A percentile compares a stretch with the other conserved stretches of the same genome.
Evolutionary conservation across 2,113 vertebrate species (phyloP).

Genomic region (Hippopotamus amphibius): DNA sequence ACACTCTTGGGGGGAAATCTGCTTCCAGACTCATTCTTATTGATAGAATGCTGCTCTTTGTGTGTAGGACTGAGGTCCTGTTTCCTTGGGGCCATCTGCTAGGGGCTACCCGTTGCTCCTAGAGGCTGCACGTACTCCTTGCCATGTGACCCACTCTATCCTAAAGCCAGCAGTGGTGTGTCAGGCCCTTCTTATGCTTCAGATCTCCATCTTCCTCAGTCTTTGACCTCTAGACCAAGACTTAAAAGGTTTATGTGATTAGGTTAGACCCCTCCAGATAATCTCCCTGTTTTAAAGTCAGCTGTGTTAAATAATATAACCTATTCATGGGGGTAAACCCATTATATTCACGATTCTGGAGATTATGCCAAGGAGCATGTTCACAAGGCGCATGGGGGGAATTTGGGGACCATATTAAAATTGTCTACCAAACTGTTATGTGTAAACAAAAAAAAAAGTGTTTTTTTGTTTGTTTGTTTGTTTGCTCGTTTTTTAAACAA

Average conservation of each 20-base stretch:
- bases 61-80: too few species aligned
- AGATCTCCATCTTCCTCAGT: neutral
- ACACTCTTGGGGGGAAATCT: neutral
- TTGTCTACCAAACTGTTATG: neutral
- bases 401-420: neutral
- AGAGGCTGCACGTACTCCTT: neutral
- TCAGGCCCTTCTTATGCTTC: neutral
- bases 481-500: neutral
- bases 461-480: neutral
- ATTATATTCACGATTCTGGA: neutral
- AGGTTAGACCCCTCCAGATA: neutral
- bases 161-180: neutral
- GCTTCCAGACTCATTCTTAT: neutral
- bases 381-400: neutral
- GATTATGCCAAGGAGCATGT: neutral
- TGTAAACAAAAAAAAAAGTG: neutral
- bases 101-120: too few species aligned
- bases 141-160: accelerated
- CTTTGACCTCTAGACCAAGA: neutral
- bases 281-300: neutral
- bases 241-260: neutral
- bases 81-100: neutral
- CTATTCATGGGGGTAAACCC: neutral
- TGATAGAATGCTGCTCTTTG: neutral
- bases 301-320: neutral